Evolutionary conservation across 2,888 invertebrate species (phyloP), one percentile per base, ranked within the genome.

Genomic region (Nesidiocoris tenuis): DNA sequence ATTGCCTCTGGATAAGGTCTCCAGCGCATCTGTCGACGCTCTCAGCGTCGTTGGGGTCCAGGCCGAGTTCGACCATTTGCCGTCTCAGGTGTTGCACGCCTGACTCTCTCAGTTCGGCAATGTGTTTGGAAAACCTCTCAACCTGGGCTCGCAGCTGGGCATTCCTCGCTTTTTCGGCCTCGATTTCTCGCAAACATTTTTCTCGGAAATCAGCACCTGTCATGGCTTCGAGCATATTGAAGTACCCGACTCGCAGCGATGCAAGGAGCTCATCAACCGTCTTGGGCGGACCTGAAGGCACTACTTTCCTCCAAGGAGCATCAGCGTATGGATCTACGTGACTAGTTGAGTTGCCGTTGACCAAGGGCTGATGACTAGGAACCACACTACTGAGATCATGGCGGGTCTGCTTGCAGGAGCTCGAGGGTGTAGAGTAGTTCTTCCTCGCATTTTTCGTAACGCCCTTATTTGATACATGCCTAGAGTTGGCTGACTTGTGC

Each of bases 101-200:
- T 83, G 96, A 96, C 81, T 93, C 93, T 79, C 95, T 94, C 79
- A 97, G 86, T 77, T 93, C 91, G 83, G 91, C 92, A 79, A 97
- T 95, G 86, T 96, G 95, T 83, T 94, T 95, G 82, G 96, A 95
- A 80, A 96, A 85, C 84, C 95, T 94, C 17, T 91, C 91, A 59
- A 92, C 92, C 76, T 95, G 89, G 76, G 90, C 91, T 83, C 91
- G 91, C 78, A 96, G 84, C 81, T 91, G 91, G 81, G 90, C 88
- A 84, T 95, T 94, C 77, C 91, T 88, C 82, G 92, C 90, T 87
- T 90, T 91, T 83, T 97, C 96, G 81, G 89, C 89, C 75, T 92
- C 90, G 77, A 96, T 93, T 82, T 94, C 90, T 2, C 87, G 86
- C 77, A 90, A 87, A 2, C 96, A 86, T 61, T 90, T 88, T 19